Evolutionary conservation across 2,113 vertebrate species (phyloP).

Genomic region (Tapirus terrestris): DNA sequence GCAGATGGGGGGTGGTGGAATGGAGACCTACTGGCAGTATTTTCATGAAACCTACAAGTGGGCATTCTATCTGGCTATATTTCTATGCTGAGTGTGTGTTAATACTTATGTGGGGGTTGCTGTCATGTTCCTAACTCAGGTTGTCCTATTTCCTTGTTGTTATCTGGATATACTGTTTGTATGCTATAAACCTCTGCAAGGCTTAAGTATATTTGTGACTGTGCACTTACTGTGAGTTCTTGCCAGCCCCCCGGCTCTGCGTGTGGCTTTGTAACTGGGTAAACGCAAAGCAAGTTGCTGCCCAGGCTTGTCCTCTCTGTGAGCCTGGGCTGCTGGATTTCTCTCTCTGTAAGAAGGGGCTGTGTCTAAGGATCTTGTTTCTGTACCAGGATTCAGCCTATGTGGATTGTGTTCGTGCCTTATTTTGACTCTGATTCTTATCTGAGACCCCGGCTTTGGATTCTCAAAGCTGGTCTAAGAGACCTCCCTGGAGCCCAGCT

Average conservation of each 20-base stretch:
- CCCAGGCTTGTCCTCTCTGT: not conserved
- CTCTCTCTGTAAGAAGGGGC: not conserved
- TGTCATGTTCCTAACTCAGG: not conserved
- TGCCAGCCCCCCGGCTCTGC: not conserved
- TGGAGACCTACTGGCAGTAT: not conserved
- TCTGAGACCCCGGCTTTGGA: not conserved
- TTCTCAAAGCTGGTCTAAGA: not conserved
- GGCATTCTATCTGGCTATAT: not conserved
- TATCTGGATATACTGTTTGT: not conserved
- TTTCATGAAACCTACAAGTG: not conserved
- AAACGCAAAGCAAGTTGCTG: not conserved
- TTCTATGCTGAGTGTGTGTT: not conserved
- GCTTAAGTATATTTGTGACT: no score
- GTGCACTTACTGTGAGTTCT: not conserved
- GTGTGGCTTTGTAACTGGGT: not conserved
- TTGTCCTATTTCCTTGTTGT: not conserved
- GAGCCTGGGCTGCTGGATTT: not conserved
- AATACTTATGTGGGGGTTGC: not conserved
- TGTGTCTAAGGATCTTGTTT: not conserved
- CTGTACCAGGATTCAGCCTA: not conserved
- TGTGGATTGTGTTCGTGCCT: not conserved
- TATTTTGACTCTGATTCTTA: not conserved
- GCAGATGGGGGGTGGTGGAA: not conserved
- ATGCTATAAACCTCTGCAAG: not conserved
- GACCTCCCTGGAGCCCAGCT: not conserved